Evolutionary conservation across 2,113 vertebrate genomes (phyloP), one percentile per base, ranked within the genome.

Genomic region (Sturnira hondurensis): DNA sequence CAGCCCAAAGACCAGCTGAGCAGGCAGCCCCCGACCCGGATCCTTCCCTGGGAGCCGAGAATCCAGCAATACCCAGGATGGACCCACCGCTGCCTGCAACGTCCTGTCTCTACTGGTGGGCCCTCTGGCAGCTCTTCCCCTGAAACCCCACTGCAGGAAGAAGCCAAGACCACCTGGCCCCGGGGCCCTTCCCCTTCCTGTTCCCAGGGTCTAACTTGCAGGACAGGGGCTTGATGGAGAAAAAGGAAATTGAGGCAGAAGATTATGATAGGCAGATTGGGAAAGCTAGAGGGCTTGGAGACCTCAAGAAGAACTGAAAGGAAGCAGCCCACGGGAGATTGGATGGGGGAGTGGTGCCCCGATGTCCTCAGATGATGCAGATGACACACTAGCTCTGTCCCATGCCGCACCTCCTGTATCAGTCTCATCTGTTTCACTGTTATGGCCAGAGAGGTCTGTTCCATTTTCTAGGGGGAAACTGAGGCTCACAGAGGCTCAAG

Each of bases 401-500:
- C 47, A 31, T 50, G 50, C 67, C 0, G 36, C 14, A 10, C 47
- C 31, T 22, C 26, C 22, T 12, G 5, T 2, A 54, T 65, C 26
- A 12, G 33, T 38, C 47, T 36, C 7, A 3, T 4, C n/a, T 1
- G 15, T 47, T 68, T 47, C 26, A 0, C 6, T 2, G 80, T 45
- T 38, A 41, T 33, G 2, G 38, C 71, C 16, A 0, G 54, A 2
- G 33, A 43, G 5, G 24, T 20, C 7, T 0, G 31, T 4, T n/a
- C 36, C 67, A 19, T 11, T 8, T n/a, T 7, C 6, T 0, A 9
- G 24, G 65, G 65, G 71, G 45, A 80, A 50, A 70, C 28, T 0
- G 19, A 73, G 70, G 47, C 68, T 77, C 22, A 4, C 26, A 20
- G 26, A 6, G 56, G 26, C 10, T 16, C 20, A 7, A 5, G 16